Evolutionary conservation across 2,113 vertebrate species (phyloP).

Genomic region (Eptesicus fuscus): DNA sequence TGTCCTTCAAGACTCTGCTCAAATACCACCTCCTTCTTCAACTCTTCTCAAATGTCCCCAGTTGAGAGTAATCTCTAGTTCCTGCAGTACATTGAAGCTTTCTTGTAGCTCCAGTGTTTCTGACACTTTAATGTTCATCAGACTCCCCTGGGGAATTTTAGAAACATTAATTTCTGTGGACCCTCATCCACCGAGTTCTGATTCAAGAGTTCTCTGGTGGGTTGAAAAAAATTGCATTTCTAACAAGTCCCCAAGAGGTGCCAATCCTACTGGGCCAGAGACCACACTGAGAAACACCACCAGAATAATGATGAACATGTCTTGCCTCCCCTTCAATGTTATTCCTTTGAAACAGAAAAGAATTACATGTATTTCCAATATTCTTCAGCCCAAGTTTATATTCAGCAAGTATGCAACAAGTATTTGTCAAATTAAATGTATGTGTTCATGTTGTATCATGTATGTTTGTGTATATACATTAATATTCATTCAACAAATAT

Average conservation of each 20-base stretch:
- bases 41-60: not conserved
- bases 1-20: not conserved
- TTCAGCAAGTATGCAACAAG: not conserved
- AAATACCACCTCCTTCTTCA: not conserved
- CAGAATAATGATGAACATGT: not conserved
- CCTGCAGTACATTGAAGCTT: not conserved
- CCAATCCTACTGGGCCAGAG: not conserved
- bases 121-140: not conserved
- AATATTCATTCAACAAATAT: conserved; percentile 52
- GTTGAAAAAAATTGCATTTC: not conserved
- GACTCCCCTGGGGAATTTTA: not conserved
- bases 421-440: conserved; percentile 47
- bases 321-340: not conserved
- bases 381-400: not conserved
- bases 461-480: conserved; percentile 45
- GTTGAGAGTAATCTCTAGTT: not conserved
- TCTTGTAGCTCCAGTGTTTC: not conserved
- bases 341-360: not conserved
- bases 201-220: not conserved
- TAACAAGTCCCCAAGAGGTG: not conserved
- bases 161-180: not conserved
- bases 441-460: not conserved
- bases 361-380: not conserved
- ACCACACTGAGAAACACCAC: not conserved
- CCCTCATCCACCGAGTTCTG: not conserved